These are phyloP conservation scores for Sebastes kiyomatsui DNA, from an alignment of 2,797 vertebrate genomes.

Conservation along the genomic window DNA sequence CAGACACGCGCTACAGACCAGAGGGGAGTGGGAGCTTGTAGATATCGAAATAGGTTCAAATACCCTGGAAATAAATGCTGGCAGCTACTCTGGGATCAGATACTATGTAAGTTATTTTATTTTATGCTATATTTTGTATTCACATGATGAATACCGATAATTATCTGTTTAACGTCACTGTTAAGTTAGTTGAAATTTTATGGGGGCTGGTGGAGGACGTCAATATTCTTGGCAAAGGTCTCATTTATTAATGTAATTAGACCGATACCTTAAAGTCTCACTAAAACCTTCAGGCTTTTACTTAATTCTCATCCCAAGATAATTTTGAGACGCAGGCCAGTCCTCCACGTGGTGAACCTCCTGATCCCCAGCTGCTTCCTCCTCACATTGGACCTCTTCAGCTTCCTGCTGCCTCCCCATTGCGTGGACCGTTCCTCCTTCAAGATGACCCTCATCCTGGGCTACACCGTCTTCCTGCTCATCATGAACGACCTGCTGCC, in stretches of 20 bases:
- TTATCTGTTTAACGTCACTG: neutral
- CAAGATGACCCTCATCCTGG: constrained; percentile 84
- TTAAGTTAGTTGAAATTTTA: neutral
- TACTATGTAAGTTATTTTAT: constrained; percentile 45
- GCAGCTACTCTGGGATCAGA: constrained; percentile 37
- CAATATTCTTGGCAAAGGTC: too few relatives aligned
- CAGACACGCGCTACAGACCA: constrained; percentile 43
- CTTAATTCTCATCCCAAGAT: constrained; percentile 43
- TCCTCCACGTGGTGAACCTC: constrained; percentile 75
- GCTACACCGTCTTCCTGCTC: constrained; percentile 82
- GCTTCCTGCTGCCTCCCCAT: constrained; percentile 81
- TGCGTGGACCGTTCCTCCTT: constrained; percentile 71
- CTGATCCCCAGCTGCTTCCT: constrained; percentile 81
- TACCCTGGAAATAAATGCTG: neutral
- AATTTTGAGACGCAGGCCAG: constrained; percentile 53
- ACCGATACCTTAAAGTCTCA: too few relatives aligned
- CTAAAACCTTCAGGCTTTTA: neutral
- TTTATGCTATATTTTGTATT: neutral
- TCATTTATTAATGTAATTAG: too few relatives aligned
- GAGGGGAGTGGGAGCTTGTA: constrained; percentile 77
- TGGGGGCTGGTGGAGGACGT: too few relatives aligned
- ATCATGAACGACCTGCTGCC: constrained; percentile 81
- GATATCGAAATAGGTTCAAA: constrained; percentile 24
- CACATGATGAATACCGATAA: neutral
- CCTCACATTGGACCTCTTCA: constrained; percentile 79